Percentiles rank a stretch among this genome's conserved stretches.
Evolutionary conservation across 2,113 vertebrate genomes (phyloP).

Genomic region (Solea senegalensis): DNA sequence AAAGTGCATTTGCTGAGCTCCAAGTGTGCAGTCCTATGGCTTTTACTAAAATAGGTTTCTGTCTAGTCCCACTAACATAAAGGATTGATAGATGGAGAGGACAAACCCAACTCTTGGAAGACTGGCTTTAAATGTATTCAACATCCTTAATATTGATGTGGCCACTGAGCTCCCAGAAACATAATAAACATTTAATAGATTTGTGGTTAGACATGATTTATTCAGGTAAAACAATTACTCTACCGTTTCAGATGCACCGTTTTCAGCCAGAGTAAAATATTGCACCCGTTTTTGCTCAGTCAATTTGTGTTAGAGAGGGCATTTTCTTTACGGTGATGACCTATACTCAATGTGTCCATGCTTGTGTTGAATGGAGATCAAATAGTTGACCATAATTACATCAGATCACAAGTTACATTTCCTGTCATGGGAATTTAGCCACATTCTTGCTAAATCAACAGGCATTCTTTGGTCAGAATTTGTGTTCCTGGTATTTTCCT

Average conservation of each 20-base stretch:
- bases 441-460: conserved; percentile 29
- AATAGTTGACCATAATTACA: conserved; percentile 33
- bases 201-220: no score
- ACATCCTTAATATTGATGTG: no score
- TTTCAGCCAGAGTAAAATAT: conserved; percentile 3
- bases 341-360: not conserved
- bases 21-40: not conserved
- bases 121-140: no score
- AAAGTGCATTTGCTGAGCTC: no score
- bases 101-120: no score
- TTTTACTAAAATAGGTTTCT: not conserved
- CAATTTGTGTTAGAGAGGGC: not conserved
- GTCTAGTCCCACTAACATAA: not conserved
- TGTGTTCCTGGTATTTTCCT: conserved; percentile 6
- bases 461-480: conserved; percentile 29
- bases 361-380: conserved; percentile 31
- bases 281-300: no score
- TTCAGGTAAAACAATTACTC: no score
- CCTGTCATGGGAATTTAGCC: conserved; percentile 39
- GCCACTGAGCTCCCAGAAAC: no score
- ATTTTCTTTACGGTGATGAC: not conserved
- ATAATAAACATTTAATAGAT: no score
- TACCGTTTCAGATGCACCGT: no score
- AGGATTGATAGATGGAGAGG: not conserved
- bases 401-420: conserved; percentile 44